phyloP scores from a whole-genome alignment of 2,113 vertebrate genomes.

The Solea solea region DNA sequence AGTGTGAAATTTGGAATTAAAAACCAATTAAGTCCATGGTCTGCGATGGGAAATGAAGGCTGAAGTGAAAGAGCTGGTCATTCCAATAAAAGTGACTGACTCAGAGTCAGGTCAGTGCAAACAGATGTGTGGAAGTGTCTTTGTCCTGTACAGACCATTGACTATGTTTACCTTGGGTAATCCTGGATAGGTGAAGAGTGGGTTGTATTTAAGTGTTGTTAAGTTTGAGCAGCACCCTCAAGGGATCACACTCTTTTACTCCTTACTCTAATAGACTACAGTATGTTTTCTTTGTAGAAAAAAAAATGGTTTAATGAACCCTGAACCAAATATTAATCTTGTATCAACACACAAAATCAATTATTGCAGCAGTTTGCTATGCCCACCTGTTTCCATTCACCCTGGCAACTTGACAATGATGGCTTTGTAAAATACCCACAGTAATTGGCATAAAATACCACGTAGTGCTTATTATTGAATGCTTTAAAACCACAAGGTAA shows the following conservation, averaged over 20 bases:
- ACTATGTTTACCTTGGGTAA: conserved; percentile 49
- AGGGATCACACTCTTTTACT: conserved; percentile 3
- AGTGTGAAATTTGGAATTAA: conserved; percentile 23
- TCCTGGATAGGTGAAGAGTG: conserved; percentile 54
- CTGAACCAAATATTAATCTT: neutral
- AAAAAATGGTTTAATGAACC: neutral
- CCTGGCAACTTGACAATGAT: conserved; percentile 11
- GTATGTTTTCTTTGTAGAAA: neutral
- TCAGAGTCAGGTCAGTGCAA: conserved; percentile 28
- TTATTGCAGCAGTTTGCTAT: neutral
- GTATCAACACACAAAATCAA: neutral
- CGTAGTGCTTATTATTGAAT: conserved; percentile 21
- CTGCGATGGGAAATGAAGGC: conserved; percentile 2
- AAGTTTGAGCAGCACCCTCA: conserved; percentile 24
- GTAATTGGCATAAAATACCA: conserved; percentile 30
- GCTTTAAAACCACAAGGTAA: conserved; percentile 37
- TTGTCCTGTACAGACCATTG: conserved; percentile 28
- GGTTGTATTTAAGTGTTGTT: conserved; percentile 30
- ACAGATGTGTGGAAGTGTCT: conserved; percentile 51
- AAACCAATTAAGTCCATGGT: neutral
- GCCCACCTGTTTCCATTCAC: conserved; percentile 24
- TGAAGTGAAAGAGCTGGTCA: conserved; percentile 28
- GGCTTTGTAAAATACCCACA: conserved; percentile 18
- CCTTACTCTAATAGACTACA: neutral
- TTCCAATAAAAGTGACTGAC: conserved; percentile 42